These are phyloP conservation scores for Bruchidius siliquastri DNA, from an alignment of 2,888 invertebrate species.

Conservation along the genomic window DNA sequence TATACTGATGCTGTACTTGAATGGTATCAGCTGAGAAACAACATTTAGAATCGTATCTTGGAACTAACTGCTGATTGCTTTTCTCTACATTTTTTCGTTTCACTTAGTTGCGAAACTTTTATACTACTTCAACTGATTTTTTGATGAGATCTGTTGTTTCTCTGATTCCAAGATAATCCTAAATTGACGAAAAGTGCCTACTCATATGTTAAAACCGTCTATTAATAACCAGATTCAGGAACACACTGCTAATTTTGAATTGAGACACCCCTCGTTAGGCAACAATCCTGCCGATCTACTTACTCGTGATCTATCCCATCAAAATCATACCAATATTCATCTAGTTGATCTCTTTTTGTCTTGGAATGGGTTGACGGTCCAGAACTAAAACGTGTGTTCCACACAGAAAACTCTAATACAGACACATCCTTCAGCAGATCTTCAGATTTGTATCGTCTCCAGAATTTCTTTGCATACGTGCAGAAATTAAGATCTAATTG, in stretches of 20 bases:
- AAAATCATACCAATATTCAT: not conserved
- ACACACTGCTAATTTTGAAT: constrained; percentile 9
- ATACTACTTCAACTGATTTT: too few species aligned
- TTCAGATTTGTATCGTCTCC: not conserved
- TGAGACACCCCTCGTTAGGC: constrained; percentile 9
- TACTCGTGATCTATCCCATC: constrained; percentile 4
- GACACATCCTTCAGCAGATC: not conserved
- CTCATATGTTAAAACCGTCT: constrained; percentile 12
- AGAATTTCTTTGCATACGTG: not conserved
- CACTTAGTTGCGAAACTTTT: too few species aligned
- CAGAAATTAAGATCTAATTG: not conserved
- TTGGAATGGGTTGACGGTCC: not conserved
- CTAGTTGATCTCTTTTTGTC: not conserved
- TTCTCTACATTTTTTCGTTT: too few species aligned
- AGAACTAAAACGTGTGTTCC: not conserved
- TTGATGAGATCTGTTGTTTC: too few species aligned
- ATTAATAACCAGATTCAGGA: constrained; percentile 15
- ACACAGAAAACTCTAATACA: not conserved
- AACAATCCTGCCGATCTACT: constrained; percentile 13
- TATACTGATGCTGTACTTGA: too few species aligned
- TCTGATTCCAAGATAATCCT: constrained; percentile 14
- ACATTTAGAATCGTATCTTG: too few species aligned
- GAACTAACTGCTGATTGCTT: too few species aligned
- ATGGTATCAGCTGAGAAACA: too few species aligned
- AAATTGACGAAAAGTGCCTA: constrained; percentile 9